Percentiles rank a stretch among this genome's conserved stretches.
These are phyloP conservation scores for Tetraneura akinire DNA, from an alignment of 1,140 invertebrate species.

Conservation along the genomic window DNA sequence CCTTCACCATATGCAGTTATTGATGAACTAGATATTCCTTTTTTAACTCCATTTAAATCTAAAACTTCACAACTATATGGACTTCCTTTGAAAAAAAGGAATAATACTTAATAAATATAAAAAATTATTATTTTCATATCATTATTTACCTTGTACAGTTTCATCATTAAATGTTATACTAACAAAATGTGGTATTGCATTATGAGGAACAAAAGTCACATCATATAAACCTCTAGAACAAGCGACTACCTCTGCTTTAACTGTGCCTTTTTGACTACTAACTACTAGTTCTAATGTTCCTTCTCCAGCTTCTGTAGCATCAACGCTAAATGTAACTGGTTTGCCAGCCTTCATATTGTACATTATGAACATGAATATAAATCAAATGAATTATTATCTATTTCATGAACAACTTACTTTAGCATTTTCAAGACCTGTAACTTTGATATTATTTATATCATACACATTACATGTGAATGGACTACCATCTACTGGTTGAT, in stretches of 20 bases:
- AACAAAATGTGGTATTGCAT: slow-evolving; percentile 86
- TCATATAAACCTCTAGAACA: slow-evolving; percentile 91
- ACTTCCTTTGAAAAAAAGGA: slow-evolving; percentile 66
- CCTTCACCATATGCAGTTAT: slow-evolving; percentile 61
- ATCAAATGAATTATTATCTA: slow-evolving; percentile 2
- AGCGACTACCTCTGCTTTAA: slow-evolving; percentile 85
- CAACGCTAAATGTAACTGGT: slow-evolving; percentile 87
- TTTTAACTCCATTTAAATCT: slow-evolving; percentile 59
- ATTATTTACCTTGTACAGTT: slow-evolving; percentile 70
- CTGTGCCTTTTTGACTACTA: slow-evolving; percentile 83
- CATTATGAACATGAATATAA: not conserved
- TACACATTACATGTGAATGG: slow-evolving; percentile 92
- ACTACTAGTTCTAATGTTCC: slow-evolving; percentile 94
- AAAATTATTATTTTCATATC: not conserved
- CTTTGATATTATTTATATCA: slow-evolving; percentile 82
- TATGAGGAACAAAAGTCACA: slow-evolving; percentile 93
- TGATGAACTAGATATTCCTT: slow-evolving; percentile 55
- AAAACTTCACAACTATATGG: slow-evolving; percentile 76
- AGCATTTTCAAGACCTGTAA: slow-evolving; percentile 70
- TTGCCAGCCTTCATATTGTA: slow-evolving; percentile 67
- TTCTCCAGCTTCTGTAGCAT: slow-evolving; percentile 93
- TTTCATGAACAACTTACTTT: slow-evolving; percentile 58
- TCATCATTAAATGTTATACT: slow-evolving; percentile 97
- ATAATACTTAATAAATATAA: not conserved
- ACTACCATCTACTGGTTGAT: slow-evolving; percentile 83